A percentile compares a stretch with the other conserved stretches of the same genome.
These are phyloP conservation scores for Bucorvus abyssinicus DNA, from an alignment of 2,797 vertebrate genomes.

Conservation along the genomic window DNA sequence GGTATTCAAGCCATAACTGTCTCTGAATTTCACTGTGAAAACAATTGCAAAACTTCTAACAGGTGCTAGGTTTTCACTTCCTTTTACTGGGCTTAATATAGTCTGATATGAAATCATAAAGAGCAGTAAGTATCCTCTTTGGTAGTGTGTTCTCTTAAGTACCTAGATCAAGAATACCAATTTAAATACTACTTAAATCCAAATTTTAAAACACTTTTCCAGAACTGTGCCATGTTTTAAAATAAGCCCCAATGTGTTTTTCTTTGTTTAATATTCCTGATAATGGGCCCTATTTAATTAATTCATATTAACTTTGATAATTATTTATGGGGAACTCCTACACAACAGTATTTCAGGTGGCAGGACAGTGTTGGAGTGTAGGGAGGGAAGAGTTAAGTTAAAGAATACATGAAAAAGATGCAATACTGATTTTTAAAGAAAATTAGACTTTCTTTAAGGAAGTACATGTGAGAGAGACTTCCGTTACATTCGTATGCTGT, in stretches of 20 bases:
- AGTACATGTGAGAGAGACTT: background rate
- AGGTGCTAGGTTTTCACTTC: background rate
- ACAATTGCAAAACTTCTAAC: background rate
- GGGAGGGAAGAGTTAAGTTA: background rate
- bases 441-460: background rate
- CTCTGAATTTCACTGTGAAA: conserved; percentile 20
- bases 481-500: background rate
- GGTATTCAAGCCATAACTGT: conserved; percentile 30
- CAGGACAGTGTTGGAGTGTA: background rate
- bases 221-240: background rate
- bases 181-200: background rate
- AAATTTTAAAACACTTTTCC: background rate
- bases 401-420: background rate
- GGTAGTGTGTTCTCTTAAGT: background rate
- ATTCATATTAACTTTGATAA: background rate
- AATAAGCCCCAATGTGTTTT: background rate
- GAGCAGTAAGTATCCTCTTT: background rate
- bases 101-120: background rate
- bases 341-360: background rate
- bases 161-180: background rate
- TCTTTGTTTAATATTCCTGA: background rate
- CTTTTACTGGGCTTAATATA: background rate
- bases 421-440: background rate
- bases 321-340: no score
- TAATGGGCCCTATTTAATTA: background rate